These are phyloP conservation scores for Labroides dimidiatus DNA, from an alignment of 2,797 vertebrate species.

Conservation along the genomic window DNA sequence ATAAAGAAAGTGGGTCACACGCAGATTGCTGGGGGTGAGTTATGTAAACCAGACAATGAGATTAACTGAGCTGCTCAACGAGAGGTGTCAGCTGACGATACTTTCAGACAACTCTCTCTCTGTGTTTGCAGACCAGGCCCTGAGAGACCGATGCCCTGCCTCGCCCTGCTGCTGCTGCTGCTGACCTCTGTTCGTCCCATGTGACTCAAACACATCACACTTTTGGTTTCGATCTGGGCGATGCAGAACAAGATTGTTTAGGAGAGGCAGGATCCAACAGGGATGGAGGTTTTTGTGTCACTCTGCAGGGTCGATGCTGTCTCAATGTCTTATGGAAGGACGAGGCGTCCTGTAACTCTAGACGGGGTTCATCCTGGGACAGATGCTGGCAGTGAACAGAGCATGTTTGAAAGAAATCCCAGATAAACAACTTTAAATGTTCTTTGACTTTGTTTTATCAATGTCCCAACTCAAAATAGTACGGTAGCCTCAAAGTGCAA, in stretches of 20 bases:
- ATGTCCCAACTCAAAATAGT: too few relatives aligned
- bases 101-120: slow-evolving; percentile 70
- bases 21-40: slow-evolving; percentile 79
- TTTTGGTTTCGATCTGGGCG: slow-evolving; percentile 26
- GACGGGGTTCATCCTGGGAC: slow-evolving; percentile 31
- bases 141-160: slow-evolving; percentile 28
- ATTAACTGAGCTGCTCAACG: slow-evolving; percentile 75
- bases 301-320: slow-evolving; percentile 20
- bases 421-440: slow-evolving; percentile 1
- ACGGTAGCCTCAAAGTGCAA: too few relatives aligned
- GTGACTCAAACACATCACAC: slow-evolving; percentile 48
- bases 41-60: slow-evolving; percentile 80
- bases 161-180: slow-evolving; percentile 21
- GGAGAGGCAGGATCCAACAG: slow-evolving; percentile 2
- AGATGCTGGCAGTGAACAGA: not conserved
- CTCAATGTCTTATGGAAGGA: slow-evolving; percentile 10
- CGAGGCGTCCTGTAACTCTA: slow-evolving; percentile 35
- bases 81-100: slow-evolving; percentile 77
- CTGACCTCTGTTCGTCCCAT: slow-evolving; percentile 40
- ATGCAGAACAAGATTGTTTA: slow-evolving; percentile 33
- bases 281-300: slow-evolving; percentile 25
- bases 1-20: slow-evolving; percentile 77
- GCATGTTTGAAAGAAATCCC: not conserved
- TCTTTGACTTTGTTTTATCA: too few relatives aligned
- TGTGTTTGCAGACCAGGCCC: slow-evolving; percentile 55